Percentiles rank a stretch among this genome's conserved stretches.
These are phyloP conservation scores for Neuroscelio doddi DNA, from an alignment of 2,888 invertebrate genomes.

Conservation along the genomic window DNA sequence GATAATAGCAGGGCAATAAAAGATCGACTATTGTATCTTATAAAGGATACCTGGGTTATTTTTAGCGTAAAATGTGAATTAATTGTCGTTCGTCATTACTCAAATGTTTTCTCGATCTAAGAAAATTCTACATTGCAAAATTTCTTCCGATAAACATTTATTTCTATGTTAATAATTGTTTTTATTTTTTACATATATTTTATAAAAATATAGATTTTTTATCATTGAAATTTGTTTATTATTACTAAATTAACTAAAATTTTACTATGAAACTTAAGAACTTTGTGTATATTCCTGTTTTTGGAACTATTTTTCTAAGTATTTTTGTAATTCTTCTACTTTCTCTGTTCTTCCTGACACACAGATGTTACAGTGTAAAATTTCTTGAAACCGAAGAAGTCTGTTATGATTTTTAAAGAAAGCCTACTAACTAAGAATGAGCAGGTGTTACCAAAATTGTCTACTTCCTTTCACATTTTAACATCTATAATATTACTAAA, in stretches of 20 bases:
- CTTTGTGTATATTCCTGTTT: too few species aligned
- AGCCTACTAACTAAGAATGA: not conserved
- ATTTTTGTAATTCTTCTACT: conserved; percentile 12
- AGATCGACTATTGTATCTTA: conserved; percentile 23
- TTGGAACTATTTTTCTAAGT: not conserved
- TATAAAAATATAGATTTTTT: too few species aligned
- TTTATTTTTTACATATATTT: too few species aligned
- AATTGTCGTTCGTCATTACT: conserved; percentile 14
- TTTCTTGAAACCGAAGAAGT: not conserved
- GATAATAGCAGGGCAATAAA: conserved; percentile 38
- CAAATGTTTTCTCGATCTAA: too few species aligned
- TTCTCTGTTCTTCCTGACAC: not conserved
- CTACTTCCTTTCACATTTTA: not conserved
- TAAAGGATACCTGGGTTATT: conserved; percentile 26
- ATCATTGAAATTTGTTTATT: too few species aligned
- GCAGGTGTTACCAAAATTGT: conserved; percentile 1
- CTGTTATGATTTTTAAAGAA: not conserved
- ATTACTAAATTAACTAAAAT: too few species aligned
- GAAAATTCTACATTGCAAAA: too few species aligned
- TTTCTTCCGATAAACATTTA: too few species aligned
- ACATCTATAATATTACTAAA: conserved; percentile 12
- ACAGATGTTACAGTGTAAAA: conserved; percentile 3
- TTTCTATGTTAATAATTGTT: too few species aligned
- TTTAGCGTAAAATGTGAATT: conserved; percentile 16
- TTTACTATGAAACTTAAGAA: too few species aligned